These are phyloP conservation scores for Cephus cinctus DNA, from an alignment of 1,140 invertebrate genomes.

Conservation along the genomic window DNA sequence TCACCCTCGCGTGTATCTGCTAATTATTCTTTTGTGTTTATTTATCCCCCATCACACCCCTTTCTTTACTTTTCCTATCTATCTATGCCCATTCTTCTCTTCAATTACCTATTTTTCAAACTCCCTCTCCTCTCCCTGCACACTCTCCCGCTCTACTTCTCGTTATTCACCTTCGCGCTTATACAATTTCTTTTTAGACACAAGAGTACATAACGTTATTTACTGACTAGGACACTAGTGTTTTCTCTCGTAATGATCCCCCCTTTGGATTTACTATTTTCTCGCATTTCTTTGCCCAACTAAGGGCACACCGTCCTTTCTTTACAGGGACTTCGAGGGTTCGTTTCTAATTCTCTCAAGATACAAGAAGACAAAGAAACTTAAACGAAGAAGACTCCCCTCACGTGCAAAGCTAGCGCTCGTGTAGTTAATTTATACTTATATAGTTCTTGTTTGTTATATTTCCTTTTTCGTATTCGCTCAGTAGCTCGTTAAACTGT, in stretches of 20 bases:
- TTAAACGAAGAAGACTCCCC: too few relatives aligned
- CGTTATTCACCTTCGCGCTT: constrained; percentile 7
- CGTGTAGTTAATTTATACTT: too few relatives aligned
- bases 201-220: constrained; percentile 36
- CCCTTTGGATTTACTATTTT: constrained; percentile 1
- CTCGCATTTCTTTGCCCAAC: background rate
- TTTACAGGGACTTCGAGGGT: too few relatives aligned
- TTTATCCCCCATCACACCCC: background rate
- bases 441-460: constrained; percentile 5
- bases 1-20: too few relatives aligned
- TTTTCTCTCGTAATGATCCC: constrained; percentile 9
- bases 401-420: too few relatives aligned
- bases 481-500: too few relatives aligned
- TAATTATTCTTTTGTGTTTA: too few relatives aligned
- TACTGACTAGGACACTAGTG: constrained; percentile 49
- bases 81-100: constrained; percentile 14
- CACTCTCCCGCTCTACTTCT: too few relatives aligned
- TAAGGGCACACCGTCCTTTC: too few relatives aligned
- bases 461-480: background rate
- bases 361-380: too few relatives aligned
- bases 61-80: background rate
- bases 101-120: constrained; percentile 20
- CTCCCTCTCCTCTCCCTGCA: too few relatives aligned
- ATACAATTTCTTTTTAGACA: background rate
- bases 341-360: too few relatives aligned